These are phyloP conservation scores for Protobothrops flavoviridis DNA, from an alignment of 2,113 vertebrate genomes.

Conservation along the genomic window DNA sequence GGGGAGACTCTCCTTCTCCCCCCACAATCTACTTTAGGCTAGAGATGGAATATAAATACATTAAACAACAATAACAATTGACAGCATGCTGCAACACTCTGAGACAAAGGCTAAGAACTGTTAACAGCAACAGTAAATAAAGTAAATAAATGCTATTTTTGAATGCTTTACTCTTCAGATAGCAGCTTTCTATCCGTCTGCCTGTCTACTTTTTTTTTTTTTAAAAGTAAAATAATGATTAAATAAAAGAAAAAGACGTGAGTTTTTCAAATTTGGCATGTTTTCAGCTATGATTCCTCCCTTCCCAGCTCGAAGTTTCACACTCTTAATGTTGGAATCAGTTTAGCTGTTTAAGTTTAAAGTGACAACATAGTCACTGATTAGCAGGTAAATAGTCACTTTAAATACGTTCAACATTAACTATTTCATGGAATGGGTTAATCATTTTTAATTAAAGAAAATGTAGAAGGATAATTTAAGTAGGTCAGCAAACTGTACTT, in stretches of 20 bases:
- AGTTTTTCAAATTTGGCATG: neutral
- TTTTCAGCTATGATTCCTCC: neutral
- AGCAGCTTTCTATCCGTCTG: neutral
- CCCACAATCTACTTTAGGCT: neutral
- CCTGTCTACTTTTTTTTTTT: neutral
- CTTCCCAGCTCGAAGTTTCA: neutral
- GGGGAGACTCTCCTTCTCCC: neutral
- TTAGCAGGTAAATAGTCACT: neutral
- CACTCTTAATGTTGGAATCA: neutral
- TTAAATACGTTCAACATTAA: neutral
- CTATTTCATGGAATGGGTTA: neutral
- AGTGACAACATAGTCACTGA: neutral
- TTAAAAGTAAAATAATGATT: neutral
- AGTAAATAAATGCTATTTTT: neutral
- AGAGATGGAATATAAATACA: neutral
- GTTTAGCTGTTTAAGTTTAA: neutral
- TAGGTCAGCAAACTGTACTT: neutral
- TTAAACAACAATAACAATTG: neutral
- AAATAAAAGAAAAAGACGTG: neutral
- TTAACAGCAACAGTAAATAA: neutral
- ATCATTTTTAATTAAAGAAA: too few species aligned
- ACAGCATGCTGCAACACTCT: neutral
- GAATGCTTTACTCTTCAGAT: neutral
- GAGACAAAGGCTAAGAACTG: neutral
- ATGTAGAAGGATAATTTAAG: neutral